Evolutionary conservation across 2,797 vertebrate genomes (phyloP).

Genomic region (Melanotaenia boesemani): DNA sequence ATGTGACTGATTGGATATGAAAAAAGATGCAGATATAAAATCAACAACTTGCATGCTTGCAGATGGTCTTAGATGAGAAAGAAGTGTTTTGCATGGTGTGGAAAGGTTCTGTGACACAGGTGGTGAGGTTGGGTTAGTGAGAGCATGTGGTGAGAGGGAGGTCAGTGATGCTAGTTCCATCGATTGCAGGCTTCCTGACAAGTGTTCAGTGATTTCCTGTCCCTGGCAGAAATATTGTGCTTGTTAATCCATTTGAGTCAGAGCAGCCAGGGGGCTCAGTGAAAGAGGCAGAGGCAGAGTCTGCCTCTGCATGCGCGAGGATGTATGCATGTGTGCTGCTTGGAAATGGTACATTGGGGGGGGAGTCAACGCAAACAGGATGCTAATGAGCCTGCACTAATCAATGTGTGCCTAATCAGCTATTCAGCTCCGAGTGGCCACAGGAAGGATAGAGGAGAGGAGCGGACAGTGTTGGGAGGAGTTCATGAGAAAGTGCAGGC

Average conservation of each 20-base stretch:
- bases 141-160: conserved; percentile 42
- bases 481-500: conserved; percentile 85
- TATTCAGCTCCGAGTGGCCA: conserved; percentile 78
- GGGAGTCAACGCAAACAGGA: conserved; percentile 84
- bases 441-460: conserved; percentile 43
- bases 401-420: conserved; percentile 92
- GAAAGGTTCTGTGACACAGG: conserved; percentile 43
- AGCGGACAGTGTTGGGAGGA: conserved; percentile 67
- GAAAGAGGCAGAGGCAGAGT: conserved; percentile 23
- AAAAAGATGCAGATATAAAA: conserved; percentile 62
- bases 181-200: conserved; percentile 73
- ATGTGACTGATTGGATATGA: conserved; percentile 59
- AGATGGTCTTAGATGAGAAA: conserved; percentile 13
- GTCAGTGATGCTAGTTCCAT: conserved; percentile 78
- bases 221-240: conserved; percentile 67
- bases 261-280: conserved; percentile 56
- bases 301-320: not conserved
- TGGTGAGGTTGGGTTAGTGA: conserved; percentile 29
- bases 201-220: conserved; percentile 80
- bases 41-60: conserved; percentile 21
- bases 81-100: conserved; percentile 37
- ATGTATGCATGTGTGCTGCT: conserved; percentile 26
- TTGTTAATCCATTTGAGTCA: conserved; percentile 85
- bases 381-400: conserved; percentile 88
- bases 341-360: conserved; percentile 52